Percentiles rank a stretch among this genome's conserved stretches.
phyloP scores from a whole-genome alignment of 2,888 invertebrate species.

The Abscondita cerata region DNA sequence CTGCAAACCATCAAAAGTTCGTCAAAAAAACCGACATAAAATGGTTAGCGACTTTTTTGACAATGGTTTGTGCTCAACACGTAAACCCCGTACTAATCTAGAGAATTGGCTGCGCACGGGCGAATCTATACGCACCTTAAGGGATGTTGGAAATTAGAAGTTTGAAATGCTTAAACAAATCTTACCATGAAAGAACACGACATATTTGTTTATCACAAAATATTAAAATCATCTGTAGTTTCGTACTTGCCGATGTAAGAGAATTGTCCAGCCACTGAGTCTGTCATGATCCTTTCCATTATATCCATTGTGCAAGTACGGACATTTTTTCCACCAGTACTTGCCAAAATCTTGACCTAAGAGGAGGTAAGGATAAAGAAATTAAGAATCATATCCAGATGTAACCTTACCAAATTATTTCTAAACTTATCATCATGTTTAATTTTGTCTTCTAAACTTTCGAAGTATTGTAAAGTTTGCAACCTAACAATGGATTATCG shows the following conservation, averaged over 20 bases:
- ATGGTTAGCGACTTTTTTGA: too few species aligned
- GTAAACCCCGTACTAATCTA: too few species aligned
- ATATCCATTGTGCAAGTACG: slow-evolving; percentile 2
- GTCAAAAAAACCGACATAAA: background rate
- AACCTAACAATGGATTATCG: slow-evolving; percentile 3
- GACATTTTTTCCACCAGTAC: slow-evolving; percentile 4
- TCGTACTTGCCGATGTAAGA: slow-evolving; percentile 8
- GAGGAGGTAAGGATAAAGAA: background rate
- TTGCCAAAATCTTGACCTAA: slow-evolving; percentile 10
- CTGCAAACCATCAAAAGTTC: too few species aligned
- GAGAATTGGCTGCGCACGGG: too few species aligned
- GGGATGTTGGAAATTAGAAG: background rate
- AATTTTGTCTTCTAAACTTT: background rate
- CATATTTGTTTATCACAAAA: slow-evolving; percentile 7
- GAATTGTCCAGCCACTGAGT: background rate
- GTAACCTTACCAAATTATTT: slow-evolving; percentile 11
- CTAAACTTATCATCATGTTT: background rate
- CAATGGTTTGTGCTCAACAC: too few species aligned
- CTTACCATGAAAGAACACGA: too few species aligned
- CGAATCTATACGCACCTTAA: too few species aligned
- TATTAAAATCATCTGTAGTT: slow-evolving; percentile 6
- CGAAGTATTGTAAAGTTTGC: slow-evolving; percentile 2
- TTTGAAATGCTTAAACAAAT: too few species aligned
- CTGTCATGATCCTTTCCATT: slow-evolving; percentile 5
- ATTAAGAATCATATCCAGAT: too few species aligned